These are phyloP conservation scores for Tympanuchus pallidicinctus DNA, from an alignment of 2,113 vertebrate species.

Conservation along the genomic window DNA sequence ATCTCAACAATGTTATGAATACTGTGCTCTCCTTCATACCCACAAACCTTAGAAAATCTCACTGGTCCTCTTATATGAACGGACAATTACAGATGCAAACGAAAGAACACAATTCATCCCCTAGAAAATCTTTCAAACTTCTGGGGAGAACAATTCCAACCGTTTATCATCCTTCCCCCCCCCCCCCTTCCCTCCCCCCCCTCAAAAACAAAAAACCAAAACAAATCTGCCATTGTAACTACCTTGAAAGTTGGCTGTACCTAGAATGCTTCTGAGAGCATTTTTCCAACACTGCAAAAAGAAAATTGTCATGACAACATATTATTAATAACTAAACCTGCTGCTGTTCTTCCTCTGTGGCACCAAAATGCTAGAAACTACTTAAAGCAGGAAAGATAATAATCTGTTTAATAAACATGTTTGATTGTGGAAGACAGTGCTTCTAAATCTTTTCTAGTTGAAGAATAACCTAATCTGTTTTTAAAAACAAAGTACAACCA, in stretches of 20 bases:
- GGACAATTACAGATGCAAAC: background rate
- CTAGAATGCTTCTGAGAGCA: slow-evolving; percentile 25
- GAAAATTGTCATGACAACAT: slow-evolving; percentile 75
- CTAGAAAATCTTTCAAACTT: background rate
- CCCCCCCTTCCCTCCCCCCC: background rate
- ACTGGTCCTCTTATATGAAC: background rate
- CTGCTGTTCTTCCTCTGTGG: slow-evolving; percentile 59
- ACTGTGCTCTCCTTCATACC: background rate
- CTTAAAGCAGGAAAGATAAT: slow-evolving; percentile 56
- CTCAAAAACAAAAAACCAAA: background rate
- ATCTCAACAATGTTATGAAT: background rate
- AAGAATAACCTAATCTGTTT: slow-evolving; percentile 2
- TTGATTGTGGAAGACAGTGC: slow-evolving; percentile 19
- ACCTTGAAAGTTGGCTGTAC: slow-evolving; percentile 20
- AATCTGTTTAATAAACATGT: slow-evolving; percentile 48
- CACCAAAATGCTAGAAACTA: slow-evolving; percentile 41
- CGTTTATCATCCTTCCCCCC: background rate
- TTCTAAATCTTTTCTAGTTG: background rate
- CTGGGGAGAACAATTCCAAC: background rate
- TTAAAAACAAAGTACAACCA: background rate
- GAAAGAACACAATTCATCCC: background rate
- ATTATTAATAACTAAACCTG: slow-evolving; percentile 69
- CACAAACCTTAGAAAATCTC: background rate
- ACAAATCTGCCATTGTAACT: slow-evolving; percentile 1
- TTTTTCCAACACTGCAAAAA: slow-evolving; percentile 35